A percentile compares a stretch with the other conserved stretches of the same genome.
These are phyloP conservation scores for Ctenopoma kingsleyae DNA, from an alignment of 2,797 vertebrate species.

Conservation along the genomic window DNA sequence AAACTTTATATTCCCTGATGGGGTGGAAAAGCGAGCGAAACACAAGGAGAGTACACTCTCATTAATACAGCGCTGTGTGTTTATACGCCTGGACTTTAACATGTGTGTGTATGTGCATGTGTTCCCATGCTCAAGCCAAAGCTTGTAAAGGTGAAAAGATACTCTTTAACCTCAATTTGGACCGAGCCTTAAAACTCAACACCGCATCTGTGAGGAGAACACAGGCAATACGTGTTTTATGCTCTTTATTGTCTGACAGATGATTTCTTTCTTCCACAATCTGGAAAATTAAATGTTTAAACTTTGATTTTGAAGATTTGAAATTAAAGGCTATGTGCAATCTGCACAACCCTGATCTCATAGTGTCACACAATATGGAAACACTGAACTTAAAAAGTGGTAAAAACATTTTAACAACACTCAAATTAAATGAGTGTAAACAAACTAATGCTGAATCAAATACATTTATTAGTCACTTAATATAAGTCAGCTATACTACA, in stretches of 20 bases:
- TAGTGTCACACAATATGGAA: neutral
- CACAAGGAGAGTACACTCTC: conserved; percentile 66
- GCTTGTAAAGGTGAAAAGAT: conserved; percentile 58
- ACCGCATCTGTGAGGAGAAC: neutral
- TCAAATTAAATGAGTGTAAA: neutral
- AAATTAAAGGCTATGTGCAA: neutral
- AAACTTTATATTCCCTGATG: conserved; percentile 81
- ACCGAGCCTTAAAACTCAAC: conserved; percentile 29
- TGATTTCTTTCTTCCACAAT: neutral
- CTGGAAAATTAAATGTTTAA: too few relatives aligned
- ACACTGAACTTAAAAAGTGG: neutral
- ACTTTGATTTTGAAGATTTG: neutral
- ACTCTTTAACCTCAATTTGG: conserved; percentile 47
- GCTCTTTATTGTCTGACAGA: neutral
- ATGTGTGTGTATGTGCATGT: conserved; percentile 38
- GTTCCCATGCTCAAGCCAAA: conserved; percentile 41
- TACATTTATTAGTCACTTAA: neutral
- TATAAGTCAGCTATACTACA: neutral
- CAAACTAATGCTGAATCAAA: neutral
- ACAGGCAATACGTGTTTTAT: conserved; percentile 9
- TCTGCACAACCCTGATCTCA: neutral
- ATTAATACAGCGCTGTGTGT: conserved; percentile 61
- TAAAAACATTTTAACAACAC: neutral
- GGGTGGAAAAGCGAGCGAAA: conserved; percentile 71
- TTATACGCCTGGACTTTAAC: conserved; percentile 20